These are phyloP conservation scores for Suricata suricatta DNA, from an alignment of 2,113 vertebrate species.

Conservation along the genomic window DNA sequence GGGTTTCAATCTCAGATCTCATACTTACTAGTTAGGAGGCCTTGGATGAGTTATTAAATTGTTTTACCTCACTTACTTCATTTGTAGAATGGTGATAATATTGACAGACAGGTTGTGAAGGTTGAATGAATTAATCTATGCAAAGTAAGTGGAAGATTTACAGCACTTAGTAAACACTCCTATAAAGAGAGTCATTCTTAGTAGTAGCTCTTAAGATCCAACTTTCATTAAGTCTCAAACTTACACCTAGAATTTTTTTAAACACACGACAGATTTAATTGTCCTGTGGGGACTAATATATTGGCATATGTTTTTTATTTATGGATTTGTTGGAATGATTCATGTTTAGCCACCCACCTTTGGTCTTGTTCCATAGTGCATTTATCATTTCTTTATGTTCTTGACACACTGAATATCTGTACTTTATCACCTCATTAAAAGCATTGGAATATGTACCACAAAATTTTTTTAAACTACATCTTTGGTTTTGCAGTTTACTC, in stretches of 20 bases:
- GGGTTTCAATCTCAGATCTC: neutral
- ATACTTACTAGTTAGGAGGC: neutral
- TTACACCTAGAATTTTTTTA: neutral
- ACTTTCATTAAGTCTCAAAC: neutral
- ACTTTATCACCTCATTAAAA: neutral
- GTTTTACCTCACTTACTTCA: neutral
- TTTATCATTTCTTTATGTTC: neutral
- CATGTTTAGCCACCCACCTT: neutral
- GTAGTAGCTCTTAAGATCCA: neutral
- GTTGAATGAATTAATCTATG: neutral
- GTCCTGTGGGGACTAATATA: neutral
- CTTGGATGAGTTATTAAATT: neutral
- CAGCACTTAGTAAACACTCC: neutral
- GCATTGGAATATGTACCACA: neutral
- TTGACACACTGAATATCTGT: neutral
- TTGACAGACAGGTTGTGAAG: neutral
- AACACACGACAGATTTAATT: neutral
- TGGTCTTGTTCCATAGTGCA: neutral
- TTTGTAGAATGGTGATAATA: neutral
- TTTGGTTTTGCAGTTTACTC: neutral
- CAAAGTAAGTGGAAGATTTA: neutral
- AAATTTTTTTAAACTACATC: neutral
- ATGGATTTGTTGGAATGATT: neutral
- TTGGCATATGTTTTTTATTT: neutral
- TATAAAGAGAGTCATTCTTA: neutral